These are phyloP conservation scores for Lepidocolaptes lacrymiger DNA, from an alignment of 2,797 vertebrate species.

Conservation along the genomic window DNA sequence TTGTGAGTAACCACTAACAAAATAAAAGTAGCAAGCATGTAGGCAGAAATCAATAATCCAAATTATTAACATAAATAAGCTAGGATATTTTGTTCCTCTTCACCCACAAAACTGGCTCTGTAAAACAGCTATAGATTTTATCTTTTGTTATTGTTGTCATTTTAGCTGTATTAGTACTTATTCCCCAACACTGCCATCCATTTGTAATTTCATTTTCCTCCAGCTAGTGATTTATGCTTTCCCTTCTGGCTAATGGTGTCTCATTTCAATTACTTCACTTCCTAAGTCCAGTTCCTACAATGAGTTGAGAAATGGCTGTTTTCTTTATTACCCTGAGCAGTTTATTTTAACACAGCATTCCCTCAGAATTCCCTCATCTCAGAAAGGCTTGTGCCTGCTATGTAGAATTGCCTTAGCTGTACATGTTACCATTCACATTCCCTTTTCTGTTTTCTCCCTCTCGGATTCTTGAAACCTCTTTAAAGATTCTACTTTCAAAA, in stretches of 20 bases:
- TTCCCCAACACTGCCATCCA: background rate
- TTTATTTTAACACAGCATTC: background rate
- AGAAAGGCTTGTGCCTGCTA: background rate
- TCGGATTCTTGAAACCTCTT: background rate
- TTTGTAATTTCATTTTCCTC: slow-evolving; percentile 30
- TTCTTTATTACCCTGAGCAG: background rate
- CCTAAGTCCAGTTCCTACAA: background rate
- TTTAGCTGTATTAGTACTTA: background rate
- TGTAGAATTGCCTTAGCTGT: background rate
- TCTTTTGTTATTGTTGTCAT: background rate
- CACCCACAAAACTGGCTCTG: background rate
- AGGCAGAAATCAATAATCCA: background rate
- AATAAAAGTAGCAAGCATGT: background rate
- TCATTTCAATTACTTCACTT: slow-evolving; percentile 33
- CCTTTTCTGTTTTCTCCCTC: background rate
- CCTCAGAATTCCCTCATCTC: background rate
- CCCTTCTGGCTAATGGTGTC: background rate
- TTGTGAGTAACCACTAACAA: background rate
- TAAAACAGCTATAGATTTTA: background rate
- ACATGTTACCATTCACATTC: background rate
- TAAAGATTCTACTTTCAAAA: background rate
- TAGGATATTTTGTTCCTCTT: background rate
- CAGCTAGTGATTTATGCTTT: slow-evolving; percentile 15
- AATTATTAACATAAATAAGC: background rate
- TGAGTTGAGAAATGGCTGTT: background rate